Percentiles rank a stretch among this genome's conserved stretches.
Evolutionary conservation across 92 coral and sea anemone species (phyloP).

Genomic region (Umimayanthus kanabou): DNA sequence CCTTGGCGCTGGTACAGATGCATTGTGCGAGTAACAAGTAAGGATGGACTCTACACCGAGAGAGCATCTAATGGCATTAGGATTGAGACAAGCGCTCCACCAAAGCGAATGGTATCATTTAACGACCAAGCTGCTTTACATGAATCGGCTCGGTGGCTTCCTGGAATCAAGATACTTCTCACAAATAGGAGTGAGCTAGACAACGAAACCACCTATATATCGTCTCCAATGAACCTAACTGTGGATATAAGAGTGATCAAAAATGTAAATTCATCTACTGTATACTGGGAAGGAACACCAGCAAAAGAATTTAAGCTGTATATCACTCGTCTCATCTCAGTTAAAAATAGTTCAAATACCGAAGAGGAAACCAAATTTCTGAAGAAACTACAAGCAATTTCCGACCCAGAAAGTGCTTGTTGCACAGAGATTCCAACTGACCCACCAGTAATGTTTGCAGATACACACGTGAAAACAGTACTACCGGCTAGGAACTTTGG

Average conservation of each 20-base stretch:
- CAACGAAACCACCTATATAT: constrained; percentile 41
- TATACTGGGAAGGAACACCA: neutral
- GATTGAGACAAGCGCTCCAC: constrained; percentile 45
- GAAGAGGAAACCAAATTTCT: neutral
- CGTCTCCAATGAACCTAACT: constrained; percentile 55
- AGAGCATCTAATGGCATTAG: constrained; percentile 34
- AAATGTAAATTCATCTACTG: constrained; percentile 5
- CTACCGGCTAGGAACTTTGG: constrained; percentile 64
- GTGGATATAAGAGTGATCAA: constrained; percentile 38
- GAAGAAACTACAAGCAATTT: constrained; percentile 52
- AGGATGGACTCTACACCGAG: constrained; percentile 35
- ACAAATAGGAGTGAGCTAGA: constrained; percentile 25
- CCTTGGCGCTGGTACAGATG: constrained; percentile 38
- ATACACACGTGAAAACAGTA: constrained; percentile 70
- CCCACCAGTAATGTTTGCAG: constrained; percentile 44
- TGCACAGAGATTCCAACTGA: constrained; percentile 49
- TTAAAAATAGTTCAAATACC: neutral
- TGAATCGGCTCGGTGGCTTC: constrained; percentile 36
- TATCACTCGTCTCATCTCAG: neutral
- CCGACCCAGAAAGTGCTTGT: constrained; percentile 60
- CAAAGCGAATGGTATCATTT: neutral
- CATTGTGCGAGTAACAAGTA: constrained; percentile 31
- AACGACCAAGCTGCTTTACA: constrained; percentile 32
- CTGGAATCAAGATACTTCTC: constrained; percentile 35
- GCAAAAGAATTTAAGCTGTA: constrained; percentile 14